Evolutionary conservation across 2,888 invertebrate species (phyloP).

Genomic region (Aporophyla lueneburgensis): DNA sequence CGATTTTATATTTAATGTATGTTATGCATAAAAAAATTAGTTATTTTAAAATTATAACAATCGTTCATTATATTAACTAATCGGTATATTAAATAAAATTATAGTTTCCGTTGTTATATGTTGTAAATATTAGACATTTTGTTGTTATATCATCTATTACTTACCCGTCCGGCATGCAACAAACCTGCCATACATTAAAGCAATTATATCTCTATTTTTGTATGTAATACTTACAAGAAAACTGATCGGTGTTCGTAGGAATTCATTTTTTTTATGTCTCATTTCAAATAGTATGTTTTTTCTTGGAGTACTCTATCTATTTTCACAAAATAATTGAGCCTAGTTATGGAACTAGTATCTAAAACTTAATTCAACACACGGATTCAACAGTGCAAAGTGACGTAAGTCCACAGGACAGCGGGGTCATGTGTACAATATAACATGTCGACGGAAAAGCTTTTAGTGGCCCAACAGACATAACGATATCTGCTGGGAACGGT

Average conservation of each 20-base stretch:
- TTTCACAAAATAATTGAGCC: background rate
- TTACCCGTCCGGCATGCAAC: too few relatives aligned
- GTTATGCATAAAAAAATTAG: too few relatives aligned
- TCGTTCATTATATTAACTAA: too few relatives aligned
- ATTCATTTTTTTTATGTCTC: background rate
- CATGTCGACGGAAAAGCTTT: conserved; percentile 86
- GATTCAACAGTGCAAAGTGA: conserved; percentile 21
- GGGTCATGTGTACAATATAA: conserved; percentile 79
- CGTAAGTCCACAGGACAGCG: conserved; percentile 17
- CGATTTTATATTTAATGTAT: too few relatives aligned
- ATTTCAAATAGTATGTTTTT: background rate
- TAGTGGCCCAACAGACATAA: conserved; percentile 71
- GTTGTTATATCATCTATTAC: too few relatives aligned
- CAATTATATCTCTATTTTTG: background rate
- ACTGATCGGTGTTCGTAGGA: background rate
- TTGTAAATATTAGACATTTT: too few relatives aligned
- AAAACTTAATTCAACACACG: conserved; percentile 7
- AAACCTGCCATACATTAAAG: too few relatives aligned
- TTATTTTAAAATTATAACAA: too few relatives aligned
- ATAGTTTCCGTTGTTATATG: too few relatives aligned
- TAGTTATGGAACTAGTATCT: background rate
- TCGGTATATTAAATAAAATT: too few relatives aligned
- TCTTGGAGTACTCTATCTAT: background rate
- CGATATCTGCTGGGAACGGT: conserved; percentile 82
- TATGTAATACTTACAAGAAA: background rate